Conservation (phyloP, 1,140 invertebrate genomes). For the Drosophila nikananu region DNA sequence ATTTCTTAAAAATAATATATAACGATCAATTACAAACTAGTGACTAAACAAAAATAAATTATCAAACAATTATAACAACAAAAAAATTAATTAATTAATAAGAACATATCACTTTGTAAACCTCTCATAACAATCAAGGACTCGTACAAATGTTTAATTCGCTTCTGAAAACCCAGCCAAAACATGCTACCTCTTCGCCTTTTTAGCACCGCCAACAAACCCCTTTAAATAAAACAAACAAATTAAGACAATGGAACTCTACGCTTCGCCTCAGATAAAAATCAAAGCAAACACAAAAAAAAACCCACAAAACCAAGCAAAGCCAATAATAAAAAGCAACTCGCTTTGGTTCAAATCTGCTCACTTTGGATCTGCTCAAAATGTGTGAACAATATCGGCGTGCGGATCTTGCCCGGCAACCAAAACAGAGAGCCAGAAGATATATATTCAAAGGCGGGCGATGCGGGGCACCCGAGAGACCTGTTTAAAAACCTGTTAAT, state of each 20-base stretch:
- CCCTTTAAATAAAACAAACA: conserved; percentile 57
- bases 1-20: no score
- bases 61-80: not conserved
- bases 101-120: not conserved
- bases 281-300: conserved; percentile 73
- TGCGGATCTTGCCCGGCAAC: conserved; percentile 73
- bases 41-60: no score
- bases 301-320: conserved; percentile 2
- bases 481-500: conserved; percentile 81
- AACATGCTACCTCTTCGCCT: conserved; percentile 7
- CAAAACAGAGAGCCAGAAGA: conserved; percentile 40
- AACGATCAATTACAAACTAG: no score
- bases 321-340: conserved; percentile 29
- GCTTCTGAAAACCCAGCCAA: conserved; percentile 3
- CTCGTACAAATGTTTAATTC: not conserved
- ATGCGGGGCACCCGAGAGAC: conserved; percentile 56
- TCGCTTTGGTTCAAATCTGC: conserved; percentile 24
- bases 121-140: conserved; percentile 3
- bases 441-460: conserved; percentile 8
- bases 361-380: conserved; percentile 61
- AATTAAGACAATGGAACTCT: conserved; percentile 82
- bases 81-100: no score
- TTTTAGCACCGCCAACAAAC: conserved; percentile 9
- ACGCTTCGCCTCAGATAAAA: conserved; percentile 68
- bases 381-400: conserved; percentile 81